phyloP scores from a whole-genome alignment of 1,140 invertebrate species.

The Nephila pilipes region DNA sequence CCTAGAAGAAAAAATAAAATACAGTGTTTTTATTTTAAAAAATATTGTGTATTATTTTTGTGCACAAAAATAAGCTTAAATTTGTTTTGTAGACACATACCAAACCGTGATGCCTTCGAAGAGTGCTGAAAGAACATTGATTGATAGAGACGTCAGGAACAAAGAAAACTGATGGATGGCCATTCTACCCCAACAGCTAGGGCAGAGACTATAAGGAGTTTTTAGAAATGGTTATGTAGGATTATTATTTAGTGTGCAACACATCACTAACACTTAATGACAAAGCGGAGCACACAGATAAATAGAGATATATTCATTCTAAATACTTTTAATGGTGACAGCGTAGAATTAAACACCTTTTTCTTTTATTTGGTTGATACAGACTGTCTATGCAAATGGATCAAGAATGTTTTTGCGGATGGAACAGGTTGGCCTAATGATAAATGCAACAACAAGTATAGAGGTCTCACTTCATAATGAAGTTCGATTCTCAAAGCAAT shows the following conservation, averaged over 20 bases:
- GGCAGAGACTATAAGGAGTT: not conserved
- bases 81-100: not conserved
- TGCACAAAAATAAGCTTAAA: too few relatives aligned
- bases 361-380: not conserved
- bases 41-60: too few relatives aligned
- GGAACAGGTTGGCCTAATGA: not conserved
- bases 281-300: not conserved
- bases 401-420: not conserved
- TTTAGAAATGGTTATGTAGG: not conserved
- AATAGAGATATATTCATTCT: not conserved
- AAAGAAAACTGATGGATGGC: not conserved
- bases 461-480: not conserved
- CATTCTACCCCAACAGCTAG: not conserved
- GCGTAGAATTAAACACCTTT: constrained; percentile 1
- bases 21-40: too few relatives aligned
- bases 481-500: not conserved
- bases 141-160: constrained; percentile 13
- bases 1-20: too few relatives aligned
- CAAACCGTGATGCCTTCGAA: not conserved
- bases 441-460: not conserved
- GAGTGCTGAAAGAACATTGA: constrained; percentile 41
- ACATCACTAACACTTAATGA: not conserved
- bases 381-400: not conserved
- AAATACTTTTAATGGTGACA: not conserved
- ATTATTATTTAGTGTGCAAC: not conserved